Conservation (phyloP, 2,888 invertebrate species). For the Erebia aethiops region DNA sequence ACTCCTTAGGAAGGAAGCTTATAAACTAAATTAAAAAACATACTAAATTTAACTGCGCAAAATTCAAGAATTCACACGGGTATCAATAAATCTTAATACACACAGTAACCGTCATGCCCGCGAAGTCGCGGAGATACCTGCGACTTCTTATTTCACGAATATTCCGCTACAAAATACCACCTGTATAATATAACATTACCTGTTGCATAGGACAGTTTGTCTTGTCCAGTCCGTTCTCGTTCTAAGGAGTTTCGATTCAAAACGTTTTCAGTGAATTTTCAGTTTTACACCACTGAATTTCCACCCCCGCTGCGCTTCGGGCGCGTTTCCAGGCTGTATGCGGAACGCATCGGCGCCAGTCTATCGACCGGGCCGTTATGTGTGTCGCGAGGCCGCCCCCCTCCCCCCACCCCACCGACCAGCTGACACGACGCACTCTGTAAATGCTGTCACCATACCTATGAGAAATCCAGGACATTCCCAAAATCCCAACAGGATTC, state of each 20-base stretch:
- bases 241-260: too few species aligned
- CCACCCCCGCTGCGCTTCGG: slow-evolving; percentile 33
- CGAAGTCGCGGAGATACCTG: too few species aligned
- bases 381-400: slow-evolving; percentile 68
- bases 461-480: slow-evolving; percentile 1
- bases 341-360: slow-evolving; percentile 72
- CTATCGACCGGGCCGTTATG: slow-evolving; percentile 77
- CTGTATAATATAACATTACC: too few species aligned
- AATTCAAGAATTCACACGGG: too few species aligned
- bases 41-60: too few species aligned
- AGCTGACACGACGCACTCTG: slow-evolving; percentile 43
- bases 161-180: too few species aligned
- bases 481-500: background rate
- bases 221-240: background rate
- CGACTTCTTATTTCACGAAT: too few species aligned
- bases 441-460: slow-evolving; percentile 22
- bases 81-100: too few species aligned
- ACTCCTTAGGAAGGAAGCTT: too few species aligned
- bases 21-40: too few species aligned
- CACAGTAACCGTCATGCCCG: too few species aligned
- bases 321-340: slow-evolving; percentile 36
- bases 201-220: background rate
- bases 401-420: slow-evolving; percentile 51
- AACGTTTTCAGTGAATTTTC: too few species aligned
- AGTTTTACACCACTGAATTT: background rate